phyloP scores from a whole-genome alignment of 2,888 invertebrate genomes.

The Cataglyphis albicans region DNA sequence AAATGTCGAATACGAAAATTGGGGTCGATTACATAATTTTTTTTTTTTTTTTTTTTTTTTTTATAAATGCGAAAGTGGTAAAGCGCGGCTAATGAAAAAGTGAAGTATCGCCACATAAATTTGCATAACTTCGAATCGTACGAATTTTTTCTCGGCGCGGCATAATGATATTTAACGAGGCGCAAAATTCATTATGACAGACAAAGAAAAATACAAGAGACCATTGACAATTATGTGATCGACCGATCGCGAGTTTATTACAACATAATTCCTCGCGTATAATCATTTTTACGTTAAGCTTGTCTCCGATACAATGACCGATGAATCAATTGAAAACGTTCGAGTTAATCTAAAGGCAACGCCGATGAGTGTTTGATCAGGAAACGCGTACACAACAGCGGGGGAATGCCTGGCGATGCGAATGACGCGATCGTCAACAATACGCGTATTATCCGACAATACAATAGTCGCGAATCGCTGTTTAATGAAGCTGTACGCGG shows the following conservation, averaged over 20 bases:
- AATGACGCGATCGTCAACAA: constrained; percentile 50
- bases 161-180: background rate
- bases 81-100: background rate
- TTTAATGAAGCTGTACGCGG: constrained; percentile 55
- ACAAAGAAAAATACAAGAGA: background rate
- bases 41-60: background rate
- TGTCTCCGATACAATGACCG: background rate
- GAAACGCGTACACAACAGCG: constrained; percentile 30
- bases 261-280: background rate
- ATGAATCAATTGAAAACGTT: background rate
- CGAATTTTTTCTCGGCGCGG: background rate
- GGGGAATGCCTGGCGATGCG: constrained; percentile 13
- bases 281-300: background rate
- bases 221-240: background rate
- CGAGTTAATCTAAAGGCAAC: background rate
- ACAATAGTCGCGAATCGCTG: constrained; percentile 56
- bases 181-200: background rate
- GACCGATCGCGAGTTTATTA: background rate
- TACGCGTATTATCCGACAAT: constrained; percentile 34
- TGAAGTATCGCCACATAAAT: background rate
- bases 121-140: background rate
- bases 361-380: constrained; percentile 45
- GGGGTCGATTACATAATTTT: background rate
- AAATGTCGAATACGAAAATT: background rate
- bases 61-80: background rate